A percentile compares a stretch with the other conserved stretches of the same genome.
phyloP scores from a whole-genome alignment of 2,797 vertebrate species.

The Gallinago solitaria region DNA sequence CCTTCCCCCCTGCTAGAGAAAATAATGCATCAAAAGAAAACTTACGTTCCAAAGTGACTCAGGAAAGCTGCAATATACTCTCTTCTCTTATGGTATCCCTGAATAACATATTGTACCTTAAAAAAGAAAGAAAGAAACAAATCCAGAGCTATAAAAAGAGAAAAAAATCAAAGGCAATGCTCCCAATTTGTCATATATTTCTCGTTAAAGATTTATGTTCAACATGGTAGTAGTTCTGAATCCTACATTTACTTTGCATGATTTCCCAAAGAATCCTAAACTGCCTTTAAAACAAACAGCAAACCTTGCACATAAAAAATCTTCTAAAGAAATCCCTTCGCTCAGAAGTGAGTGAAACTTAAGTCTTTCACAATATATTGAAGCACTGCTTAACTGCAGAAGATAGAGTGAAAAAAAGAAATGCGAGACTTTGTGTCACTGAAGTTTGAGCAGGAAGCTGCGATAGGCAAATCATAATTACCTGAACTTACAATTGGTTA shows the following conservation, averaged over 20 bases:
- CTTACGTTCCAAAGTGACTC: conserved; percentile 99
- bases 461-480: not conserved
- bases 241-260: not conserved
- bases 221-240: not conserved
- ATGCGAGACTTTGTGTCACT: not conserved
- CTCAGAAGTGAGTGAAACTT: not conserved
- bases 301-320: not conserved
- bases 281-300: not conserved
- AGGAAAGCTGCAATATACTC: conserved; percentile 99
- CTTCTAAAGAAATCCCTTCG: not conserved
- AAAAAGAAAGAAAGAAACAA: conserved; percentile 22
- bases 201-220: not conserved
- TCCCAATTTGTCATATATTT: conserved; percentile 7
- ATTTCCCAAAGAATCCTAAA: not conserved
- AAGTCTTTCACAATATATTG: not conserved
- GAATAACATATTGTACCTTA: conserved; percentile 98
- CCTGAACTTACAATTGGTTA: not conserved
- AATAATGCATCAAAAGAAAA: conserved; percentile 2
- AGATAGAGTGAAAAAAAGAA: not conserved
- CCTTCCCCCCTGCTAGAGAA: not conserved
- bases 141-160: conserved; percentile 18
- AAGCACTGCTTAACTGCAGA: not conserved
- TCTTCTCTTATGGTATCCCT: conserved; percentile 98
- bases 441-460: not conserved
- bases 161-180: not conserved